These are phyloP conservation scores for Nestor notabilis DNA, from an alignment of 2,113 vertebrate genomes.

Conservation along the genomic window DNA sequence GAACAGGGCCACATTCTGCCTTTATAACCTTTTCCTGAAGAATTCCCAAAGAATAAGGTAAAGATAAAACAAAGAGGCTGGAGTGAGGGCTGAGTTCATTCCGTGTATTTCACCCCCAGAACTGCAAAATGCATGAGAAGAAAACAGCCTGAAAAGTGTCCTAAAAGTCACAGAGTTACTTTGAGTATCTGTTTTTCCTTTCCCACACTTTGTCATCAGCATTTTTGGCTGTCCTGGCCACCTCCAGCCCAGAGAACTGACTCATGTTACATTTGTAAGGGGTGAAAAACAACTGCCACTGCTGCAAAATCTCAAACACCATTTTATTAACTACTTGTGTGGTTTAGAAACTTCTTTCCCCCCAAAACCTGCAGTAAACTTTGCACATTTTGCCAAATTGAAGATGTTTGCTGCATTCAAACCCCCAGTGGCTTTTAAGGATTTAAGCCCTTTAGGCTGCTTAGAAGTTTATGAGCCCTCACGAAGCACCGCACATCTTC, in stretches of 20 bases:
- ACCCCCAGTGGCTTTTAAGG: neutral
- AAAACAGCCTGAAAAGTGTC: neutral
- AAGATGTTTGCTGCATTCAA: neutral
- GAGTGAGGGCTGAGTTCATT: neutral
- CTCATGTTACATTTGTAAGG: neutral
- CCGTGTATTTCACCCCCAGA: neutral
- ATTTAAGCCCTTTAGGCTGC: neutral
- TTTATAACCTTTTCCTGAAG: neutral
- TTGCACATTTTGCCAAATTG: neutral
- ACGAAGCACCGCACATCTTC: fast-evolving
- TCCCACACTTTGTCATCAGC: neutral
- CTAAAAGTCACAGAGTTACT: neutral
- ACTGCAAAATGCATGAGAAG: neutral
- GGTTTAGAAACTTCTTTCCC: neutral
- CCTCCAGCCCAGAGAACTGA: fast-evolving
- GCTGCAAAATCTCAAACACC: fast-evolving
- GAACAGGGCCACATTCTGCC: neutral
- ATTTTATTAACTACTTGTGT: neutral
- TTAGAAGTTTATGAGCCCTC: neutral
- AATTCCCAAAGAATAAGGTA: neutral
- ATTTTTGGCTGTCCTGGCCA: neutral
- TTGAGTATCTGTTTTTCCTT: neutral
- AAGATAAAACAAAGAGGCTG: neutral
- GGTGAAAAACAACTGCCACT: neutral
- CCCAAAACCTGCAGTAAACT: fast-evolving